These are phyloP conservation scores for Pinna nobilis DNA, from an alignment of 1,140 invertebrate genomes.

Conservation along the genomic window DNA sequence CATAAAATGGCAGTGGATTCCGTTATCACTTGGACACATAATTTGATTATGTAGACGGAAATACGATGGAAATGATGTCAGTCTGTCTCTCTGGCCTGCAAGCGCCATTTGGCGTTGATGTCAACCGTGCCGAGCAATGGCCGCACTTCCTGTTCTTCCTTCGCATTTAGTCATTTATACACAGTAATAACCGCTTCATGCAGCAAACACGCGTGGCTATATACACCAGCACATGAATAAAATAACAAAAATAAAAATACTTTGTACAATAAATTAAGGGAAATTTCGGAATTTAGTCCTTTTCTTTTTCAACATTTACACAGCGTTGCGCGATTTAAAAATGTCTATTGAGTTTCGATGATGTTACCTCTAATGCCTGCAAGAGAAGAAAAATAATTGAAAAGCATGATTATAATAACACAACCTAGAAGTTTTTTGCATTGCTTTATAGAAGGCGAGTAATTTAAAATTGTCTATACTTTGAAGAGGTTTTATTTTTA, in stretches of 20 bases:
- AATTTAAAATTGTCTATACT: neutral
- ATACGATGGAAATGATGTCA: neutral
- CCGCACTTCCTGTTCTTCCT: neutral
- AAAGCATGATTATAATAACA: no score
- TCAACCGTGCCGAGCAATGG: conserved; percentile 34
- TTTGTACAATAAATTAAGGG: conserved; percentile 43
- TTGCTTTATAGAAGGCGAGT: no score
- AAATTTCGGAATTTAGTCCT: conserved; percentile 41
- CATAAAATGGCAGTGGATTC: neutral
- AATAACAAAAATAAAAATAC: conserved; percentile 45
- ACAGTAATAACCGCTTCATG: conserved; percentile 9
- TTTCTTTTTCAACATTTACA: conserved; percentile 37
- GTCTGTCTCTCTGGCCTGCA: neutral
- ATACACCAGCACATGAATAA: conserved; percentile 31
- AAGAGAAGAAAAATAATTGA: neutral
- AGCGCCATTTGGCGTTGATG: conserved; percentile 9
- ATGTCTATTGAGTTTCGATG: conserved; percentile 25
- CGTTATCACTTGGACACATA: conserved; percentile 1
- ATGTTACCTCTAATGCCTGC: conserved; percentile 18
- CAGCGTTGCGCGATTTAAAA: conserved; percentile 26
- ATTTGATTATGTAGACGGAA: neutral
- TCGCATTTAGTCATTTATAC: neutral
- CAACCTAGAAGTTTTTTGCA: no score
- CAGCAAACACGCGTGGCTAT: conserved; percentile 40
- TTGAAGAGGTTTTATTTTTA: neutral